phyloP scores from a whole-genome alignment of 2,113 vertebrate species.

The Bostrychus sinensis region DNA sequence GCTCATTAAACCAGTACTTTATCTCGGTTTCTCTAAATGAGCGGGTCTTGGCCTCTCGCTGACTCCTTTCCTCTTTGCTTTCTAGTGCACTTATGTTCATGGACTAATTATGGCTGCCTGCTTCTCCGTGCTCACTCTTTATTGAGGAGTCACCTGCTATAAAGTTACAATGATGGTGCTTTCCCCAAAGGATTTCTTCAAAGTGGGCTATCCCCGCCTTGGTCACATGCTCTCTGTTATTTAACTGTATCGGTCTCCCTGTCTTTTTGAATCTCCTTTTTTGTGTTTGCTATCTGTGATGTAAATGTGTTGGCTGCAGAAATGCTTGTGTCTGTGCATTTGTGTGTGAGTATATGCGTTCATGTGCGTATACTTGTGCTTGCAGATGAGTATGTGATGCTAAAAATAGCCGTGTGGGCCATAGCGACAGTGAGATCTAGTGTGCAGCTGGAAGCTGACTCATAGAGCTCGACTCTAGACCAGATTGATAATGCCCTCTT shows the following conservation, averaged over 20 bases:
- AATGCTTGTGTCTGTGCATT: constrained; percentile 29
- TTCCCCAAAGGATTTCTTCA: constrained; percentile 41
- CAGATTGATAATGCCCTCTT: constrained; percentile 39
- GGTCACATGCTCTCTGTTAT: constrained; percentile 27
- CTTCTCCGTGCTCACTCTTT: constrained; percentile 42
- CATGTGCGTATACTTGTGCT: constrained; percentile 11
- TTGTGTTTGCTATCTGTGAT: constrained; percentile 9
- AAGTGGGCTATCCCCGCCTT: constrained; percentile 38
- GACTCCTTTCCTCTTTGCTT: constrained; percentile 47
- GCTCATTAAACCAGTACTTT: constrained; percentile 49
- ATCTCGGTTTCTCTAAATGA: constrained; percentile 38
- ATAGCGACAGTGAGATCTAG: constrained; percentile 58
- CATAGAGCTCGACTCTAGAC: constrained; percentile 50
- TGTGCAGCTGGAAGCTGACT: constrained; percentile 58
- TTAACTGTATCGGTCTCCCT: background rate
- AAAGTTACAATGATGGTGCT: constrained; percentile 42
- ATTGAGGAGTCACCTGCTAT: constrained; percentile 18
- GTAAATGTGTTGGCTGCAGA: background rate
- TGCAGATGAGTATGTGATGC: constrained; percentile 41
- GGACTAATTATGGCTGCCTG: constrained; percentile 46
- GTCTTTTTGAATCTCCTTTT: constrained; percentile 13
- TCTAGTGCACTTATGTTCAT: constrained; percentile 37
- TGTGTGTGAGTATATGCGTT: constrained; percentile 1
- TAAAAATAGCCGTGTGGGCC: constrained; percentile 67
- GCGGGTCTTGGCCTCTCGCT: constrained; percentile 34